Base-by-base conservation (phyloP, 2,797 vertebrate species). In the Phaenicophaeus curvirostris region DNA sequence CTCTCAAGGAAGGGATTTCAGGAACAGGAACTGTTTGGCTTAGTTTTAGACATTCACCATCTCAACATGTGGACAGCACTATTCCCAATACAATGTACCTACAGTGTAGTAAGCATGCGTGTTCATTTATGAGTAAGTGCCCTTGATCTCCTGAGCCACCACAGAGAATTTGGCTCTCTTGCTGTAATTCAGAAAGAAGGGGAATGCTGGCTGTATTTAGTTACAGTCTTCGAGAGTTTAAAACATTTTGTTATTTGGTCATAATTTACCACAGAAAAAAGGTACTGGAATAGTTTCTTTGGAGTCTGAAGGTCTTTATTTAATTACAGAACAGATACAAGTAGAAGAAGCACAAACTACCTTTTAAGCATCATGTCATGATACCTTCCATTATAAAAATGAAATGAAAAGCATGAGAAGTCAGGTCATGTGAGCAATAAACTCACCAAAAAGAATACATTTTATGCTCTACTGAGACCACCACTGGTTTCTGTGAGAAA, bases 221-320 rank as follows among this genome's bases (percentile, higher is more conserved):
- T 91, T 82, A 86, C 57, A 85, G 76, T 20, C 81, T 93, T 90
- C 28, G 65, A 83, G 71, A 87, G 74, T 68, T 91, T 85, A 77
- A 95, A 96, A 85, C 57, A 55, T 92, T 92, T 90, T 95, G 74
- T 87, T 96, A 89, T 80, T 95, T 72, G 69, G 59, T 88, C 77
- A 31, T 89, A 67, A 88, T 89, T 77, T 89, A 50, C 42, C 62
- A 58, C 79, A 93, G 86, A 92, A 83, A 41, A 96, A 96, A 91
- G 73, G 82, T 76, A 55, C 55, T 78, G 11, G 39, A 77, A 57
- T 30, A 77, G 24, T 76, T 89, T 75, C 46, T 80, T 69, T 44
- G 51, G 54, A 87, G 72, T 54, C 46, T 75, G 39, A 62, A 54
- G 42, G 65, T 46, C 42, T 87, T 87, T 57, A 65, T 69, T 81